Conservation (phyloP, 2,797 vertebrate species). For the Danio albolineatus region DNA sequence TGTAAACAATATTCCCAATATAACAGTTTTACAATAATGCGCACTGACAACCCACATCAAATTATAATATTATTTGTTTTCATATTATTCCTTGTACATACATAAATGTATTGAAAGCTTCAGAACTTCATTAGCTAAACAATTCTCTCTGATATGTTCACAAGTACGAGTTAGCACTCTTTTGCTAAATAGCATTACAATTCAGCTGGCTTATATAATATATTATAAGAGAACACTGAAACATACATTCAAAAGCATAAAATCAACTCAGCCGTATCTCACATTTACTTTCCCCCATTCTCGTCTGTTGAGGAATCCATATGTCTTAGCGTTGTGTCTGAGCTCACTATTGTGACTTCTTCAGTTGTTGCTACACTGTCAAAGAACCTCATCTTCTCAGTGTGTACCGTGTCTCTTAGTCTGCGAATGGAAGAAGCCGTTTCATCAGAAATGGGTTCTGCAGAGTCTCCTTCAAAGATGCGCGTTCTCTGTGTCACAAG, state of each 20-base stretch:
- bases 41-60: constrained; percentile 8
- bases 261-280: constrained; percentile 19
- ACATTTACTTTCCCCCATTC: constrained; percentile 51
- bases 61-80: not conserved
- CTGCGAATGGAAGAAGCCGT: constrained; percentile 76
- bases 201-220: constrained; percentile 29
- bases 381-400: constrained; percentile 83
- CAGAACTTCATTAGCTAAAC: constrained; percentile 34
- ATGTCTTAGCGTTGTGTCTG: constrained; percentile 53
- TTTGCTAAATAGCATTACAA: constrained; percentile 28
- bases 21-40: constrained; percentile 20
- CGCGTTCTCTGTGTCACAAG: constrained; percentile 75
- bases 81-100: constrained; percentile 9
- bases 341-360: constrained; percentile 39
- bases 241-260: constrained; percentile 43
- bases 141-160: constrained; percentile 25
- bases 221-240: constrained; percentile 26
- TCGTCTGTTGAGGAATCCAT: constrained; percentile 56
- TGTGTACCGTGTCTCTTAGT: constrained; percentile 77
- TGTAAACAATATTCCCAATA: constrained; percentile 44
- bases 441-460: constrained; percentile 71
- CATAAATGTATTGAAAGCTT: not conserved
- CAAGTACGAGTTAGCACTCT: constrained; percentile 29
- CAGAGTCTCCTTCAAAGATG: constrained; percentile 62
- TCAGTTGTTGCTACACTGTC: constrained; percentile 67